phyloP scores from a whole-genome alignment of 2,888 invertebrate species.

The Ophioninae sp. region DNA sequence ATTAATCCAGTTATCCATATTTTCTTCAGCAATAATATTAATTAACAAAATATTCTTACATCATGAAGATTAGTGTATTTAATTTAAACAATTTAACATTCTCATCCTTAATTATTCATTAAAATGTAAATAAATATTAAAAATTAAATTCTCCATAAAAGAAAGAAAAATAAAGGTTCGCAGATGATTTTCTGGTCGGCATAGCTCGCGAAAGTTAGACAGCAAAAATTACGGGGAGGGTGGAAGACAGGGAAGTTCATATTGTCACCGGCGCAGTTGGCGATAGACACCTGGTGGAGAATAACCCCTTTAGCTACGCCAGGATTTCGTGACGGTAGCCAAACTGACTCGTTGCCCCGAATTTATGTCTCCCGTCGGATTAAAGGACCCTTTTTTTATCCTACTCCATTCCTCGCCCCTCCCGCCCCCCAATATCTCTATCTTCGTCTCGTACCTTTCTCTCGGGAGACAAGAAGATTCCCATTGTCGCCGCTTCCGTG shows the following conservation, averaged over 20 bases:
- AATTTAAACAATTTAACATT: too few species aligned
- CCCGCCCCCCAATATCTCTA: neutral
- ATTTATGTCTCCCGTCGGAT: conserved; percentile 80
- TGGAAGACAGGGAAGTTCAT: neutral
- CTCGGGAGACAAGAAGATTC: conserved; percentile 60
- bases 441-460: conserved; percentile 44
- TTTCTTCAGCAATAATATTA: too few species aligned
- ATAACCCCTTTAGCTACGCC: conserved; percentile 77
- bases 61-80: too few species aligned
- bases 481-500: conserved; percentile 73
- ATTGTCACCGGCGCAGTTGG: neutral
- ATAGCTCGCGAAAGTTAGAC: neutral
- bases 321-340: conserved; percentile 72
- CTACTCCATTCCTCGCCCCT: conserved; percentile 56
- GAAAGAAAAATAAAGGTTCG: neutral
- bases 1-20: too few species aligned
- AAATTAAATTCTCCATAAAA: neutral
- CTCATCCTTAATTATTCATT: too few species aligned
- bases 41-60: too few species aligned
- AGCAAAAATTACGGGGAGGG: neutral
- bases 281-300: conserved; percentile 72
- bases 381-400: conserved; percentile 69
- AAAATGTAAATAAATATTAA: too few species aligned
- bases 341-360: conserved; percentile 80
- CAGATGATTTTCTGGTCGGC: neutral